Evolutionary conservation across 2,888 invertebrate genomes (phyloP).

Genomic region (Drosophila mimica): DNA sequence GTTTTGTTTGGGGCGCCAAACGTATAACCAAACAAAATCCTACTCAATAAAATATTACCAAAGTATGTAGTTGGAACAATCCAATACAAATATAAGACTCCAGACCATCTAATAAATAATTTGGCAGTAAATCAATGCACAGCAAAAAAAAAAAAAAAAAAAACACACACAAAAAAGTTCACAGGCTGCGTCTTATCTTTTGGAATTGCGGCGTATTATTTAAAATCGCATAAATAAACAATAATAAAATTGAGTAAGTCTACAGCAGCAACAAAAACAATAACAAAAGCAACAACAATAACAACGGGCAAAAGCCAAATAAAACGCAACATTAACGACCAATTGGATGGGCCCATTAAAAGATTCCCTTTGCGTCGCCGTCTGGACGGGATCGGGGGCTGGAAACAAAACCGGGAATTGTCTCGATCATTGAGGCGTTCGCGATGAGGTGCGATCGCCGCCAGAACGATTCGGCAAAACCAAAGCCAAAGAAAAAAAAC

Average conservation of each 20-base stretch:
- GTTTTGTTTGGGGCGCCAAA: slow-evolving; percentile 55
- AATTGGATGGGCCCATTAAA: slow-evolving; percentile 83
- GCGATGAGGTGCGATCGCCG: slow-evolving; percentile 58
- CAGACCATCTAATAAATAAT: slow-evolving; percentile 66
- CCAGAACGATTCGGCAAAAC: slow-evolving; percentile 28
- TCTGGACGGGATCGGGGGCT: slow-evolving; percentile 31
- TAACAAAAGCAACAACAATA: slow-evolving; percentile 40
- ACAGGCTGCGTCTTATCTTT: slow-evolving; percentile 69
- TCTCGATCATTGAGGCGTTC: slow-evolving; percentile 29
- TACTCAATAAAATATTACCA: slow-evolving; percentile 45
- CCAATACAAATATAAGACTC: slow-evolving; percentile 16
- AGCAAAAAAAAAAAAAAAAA: slow-evolving; percentile 16
- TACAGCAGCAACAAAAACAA: slow-evolving; percentile 38
- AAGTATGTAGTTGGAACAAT: slow-evolving; percentile 38
- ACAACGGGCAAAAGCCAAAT: slow-evolving; percentile 73
- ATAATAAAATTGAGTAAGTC: slow-evolving; percentile 78
- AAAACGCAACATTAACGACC: slow-evolving; percentile 83
- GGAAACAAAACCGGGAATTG: slow-evolving; percentile 20
- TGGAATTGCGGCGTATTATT: slow-evolving; percentile 74
- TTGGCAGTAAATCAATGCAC: slow-evolving; percentile 69
- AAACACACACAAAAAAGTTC: slow-evolving; percentile 35
- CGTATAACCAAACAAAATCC: slow-evolving; percentile 35
- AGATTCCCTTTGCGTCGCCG: slow-evolving; percentile 48
- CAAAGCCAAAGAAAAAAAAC: not conserved
- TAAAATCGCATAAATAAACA: slow-evolving; percentile 82